Evolutionary conservation across 2,113 vertebrate species (phyloP).

Genomic region (Podilymbus podiceps): DNA sequence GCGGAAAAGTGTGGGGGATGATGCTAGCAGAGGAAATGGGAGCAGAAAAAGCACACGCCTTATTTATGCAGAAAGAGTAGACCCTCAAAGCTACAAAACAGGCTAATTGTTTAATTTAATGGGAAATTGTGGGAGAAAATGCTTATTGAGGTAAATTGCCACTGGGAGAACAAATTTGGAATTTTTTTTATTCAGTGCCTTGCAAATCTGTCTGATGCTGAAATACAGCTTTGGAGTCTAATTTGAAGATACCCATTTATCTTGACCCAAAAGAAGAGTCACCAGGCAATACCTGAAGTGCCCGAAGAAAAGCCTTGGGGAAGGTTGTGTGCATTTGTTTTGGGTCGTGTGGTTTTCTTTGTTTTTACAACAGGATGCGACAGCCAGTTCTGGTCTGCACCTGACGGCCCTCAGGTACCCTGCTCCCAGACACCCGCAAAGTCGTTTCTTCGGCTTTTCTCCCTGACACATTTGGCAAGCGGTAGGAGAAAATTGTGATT

Average conservation of each 20-base stretch:
- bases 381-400: slow-evolving; percentile 14
- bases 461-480: slow-evolving; percentile 9
- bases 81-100: not conserved
- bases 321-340: not conserved
- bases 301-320: not conserved
- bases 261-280: slow-evolving; percentile 7
- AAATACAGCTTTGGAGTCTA: not conserved
- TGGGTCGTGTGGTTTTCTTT: not conserved
- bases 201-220: slow-evolving; percentile 6
- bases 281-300: not conserved
- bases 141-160: slow-evolving; percentile 4
- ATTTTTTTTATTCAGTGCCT: not conserved
- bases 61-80: not conserved
- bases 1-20: not conserved
- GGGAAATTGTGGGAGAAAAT: slow-evolving; percentile 2
- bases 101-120: slow-evolving; percentile 29
- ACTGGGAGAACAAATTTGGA: not conserved
- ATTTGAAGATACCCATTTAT: not conserved
- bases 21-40: not conserved
- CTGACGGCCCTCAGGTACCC: not conserved
- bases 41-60: not conserved
- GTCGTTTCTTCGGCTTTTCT: not conserved
- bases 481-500: not conserved
- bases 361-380: not conserved
- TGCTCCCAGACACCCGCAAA: slow-evolving; percentile 3